Percentiles rank a stretch among this genome's conserved stretches.
Evolutionary conservation across 1,140 invertebrate genomes (phyloP).

Genomic region (Aphis craccivora): DNA sequence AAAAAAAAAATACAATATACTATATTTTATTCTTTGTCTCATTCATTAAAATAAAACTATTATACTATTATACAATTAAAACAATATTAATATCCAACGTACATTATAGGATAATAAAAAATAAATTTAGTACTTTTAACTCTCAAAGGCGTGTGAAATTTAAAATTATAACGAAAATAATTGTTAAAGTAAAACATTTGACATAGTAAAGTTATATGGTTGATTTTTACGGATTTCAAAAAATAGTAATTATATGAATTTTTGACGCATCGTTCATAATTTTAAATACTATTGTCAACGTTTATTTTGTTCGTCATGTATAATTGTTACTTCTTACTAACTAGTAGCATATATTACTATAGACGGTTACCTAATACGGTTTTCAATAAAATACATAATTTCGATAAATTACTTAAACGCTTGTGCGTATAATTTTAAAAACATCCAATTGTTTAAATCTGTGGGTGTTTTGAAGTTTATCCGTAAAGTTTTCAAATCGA

Average conservation of each 20-base stretch:
- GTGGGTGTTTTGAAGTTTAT: neutral
- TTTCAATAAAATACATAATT: neutral
- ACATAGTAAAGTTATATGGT: neutral
- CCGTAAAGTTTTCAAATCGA: slow-evolving; percentile 29
- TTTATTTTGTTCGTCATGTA: neutral
- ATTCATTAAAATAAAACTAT: slow-evolving; percentile 3
- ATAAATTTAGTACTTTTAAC: slow-evolving; percentile 22
- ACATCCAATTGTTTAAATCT: neutral
- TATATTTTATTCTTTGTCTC: neutral
- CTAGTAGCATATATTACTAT: neutral
- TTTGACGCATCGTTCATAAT: neutral
- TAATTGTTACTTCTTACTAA: neutral
- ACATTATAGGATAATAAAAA: neutral
- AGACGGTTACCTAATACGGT: neutral
- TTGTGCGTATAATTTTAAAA: neutral
- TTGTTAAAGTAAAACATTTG: neutral
- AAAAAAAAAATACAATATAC: neutral
- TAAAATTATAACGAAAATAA: neutral
- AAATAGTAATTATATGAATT: neutral
- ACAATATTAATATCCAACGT: neutral
- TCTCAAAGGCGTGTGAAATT: neutral
- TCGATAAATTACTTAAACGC: neutral
- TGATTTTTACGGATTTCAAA: neutral
- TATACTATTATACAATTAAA: too few species aligned
- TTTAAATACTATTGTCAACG: neutral